These are phyloP conservation scores for Sebastes taczanowskii DNA, from an alignment of 2,797 vertebrate species.

Conservation along the genomic window DNA sequence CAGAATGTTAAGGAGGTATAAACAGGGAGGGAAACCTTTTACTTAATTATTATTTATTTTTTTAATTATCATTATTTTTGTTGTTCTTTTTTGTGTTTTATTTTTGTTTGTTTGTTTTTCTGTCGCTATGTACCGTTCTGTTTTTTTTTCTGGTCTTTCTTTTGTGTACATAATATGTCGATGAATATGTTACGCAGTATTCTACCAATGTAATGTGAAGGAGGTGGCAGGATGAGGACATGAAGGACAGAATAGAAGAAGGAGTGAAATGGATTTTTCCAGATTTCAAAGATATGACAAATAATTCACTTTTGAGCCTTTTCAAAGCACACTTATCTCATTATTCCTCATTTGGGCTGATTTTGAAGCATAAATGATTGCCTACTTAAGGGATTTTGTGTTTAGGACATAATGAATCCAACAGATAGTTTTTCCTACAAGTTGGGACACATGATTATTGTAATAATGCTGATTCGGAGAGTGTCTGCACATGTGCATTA, in stretches of 20 bases:
- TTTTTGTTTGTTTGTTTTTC: too few species aligned
- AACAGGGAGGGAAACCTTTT: too few species aligned
- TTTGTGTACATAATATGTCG: too few species aligned
- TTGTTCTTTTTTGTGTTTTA: too few species aligned
- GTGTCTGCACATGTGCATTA: background rate
- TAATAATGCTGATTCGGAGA: background rate
- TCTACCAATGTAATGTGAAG: too few species aligned
- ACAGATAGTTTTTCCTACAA: background rate
- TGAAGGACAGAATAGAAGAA: background rate
- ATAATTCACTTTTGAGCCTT: background rate
- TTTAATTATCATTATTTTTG: too few species aligned
- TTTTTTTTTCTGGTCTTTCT: too few species aligned
- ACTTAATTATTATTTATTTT: accelerated
- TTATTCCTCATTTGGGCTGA: background rate
- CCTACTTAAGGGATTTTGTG: background rate
- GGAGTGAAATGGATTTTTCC: background rate
- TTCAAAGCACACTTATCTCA: background rate
- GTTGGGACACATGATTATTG: background rate
- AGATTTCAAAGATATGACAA: background rate
- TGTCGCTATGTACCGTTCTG: too few species aligned
- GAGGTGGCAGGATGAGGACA: background rate
- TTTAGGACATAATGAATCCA: background rate
- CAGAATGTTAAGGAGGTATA: background rate
- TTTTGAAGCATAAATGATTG: background rate
- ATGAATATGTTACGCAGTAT: too few species aligned